Base-by-base conservation (phyloP, 2,888 invertebrate species). In the Automeris io region DNA sequence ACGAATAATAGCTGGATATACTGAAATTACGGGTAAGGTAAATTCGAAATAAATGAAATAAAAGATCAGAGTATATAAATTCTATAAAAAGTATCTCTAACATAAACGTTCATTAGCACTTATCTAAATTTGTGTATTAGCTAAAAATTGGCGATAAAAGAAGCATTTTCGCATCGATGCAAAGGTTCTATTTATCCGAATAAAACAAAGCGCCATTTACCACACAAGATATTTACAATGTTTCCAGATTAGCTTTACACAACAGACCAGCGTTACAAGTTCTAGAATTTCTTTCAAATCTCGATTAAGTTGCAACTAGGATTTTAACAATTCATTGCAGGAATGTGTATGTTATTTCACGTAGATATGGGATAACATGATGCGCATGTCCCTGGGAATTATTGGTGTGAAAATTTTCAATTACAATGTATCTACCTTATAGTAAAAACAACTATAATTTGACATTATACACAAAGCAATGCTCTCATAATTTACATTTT, bases 141-240 rank as follows among this genome's bases (percentile, higher is more conserved):
- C n/a, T n/a, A n/a, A n/a, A n/a, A n/a, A 54, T 51, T 51, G 45
- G 40, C 41, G 42, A 59, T 56, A 54, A 50, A 40, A 57, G n/a
- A 40, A 43, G 50, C 48, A 48, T 42, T 48, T 55, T 46, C 41
- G 43, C 38, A 42, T 49, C 43, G 52, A 57, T 53, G 47, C 46
- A 60, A 54, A 61, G 54, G 59, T n/a, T n/a, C n/a, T 56, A 54
- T 65, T 60, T 61, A 57, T 61, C 49, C 53, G 48, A 57, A 57
- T 61, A 57, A 57, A 56, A 61, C 49, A 54, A 57, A 50, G 46
- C 48, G 35, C 45, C 32, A 41, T 44, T 36, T 47, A 47, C 46
- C 44, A 35, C 45, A 43, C 42, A 47, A 57, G 45, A 57, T 55
- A 58, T 64, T 60, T 59, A 60, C 54, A 51, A 53, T 47, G 47